These are phyloP conservation scores for Pogonophryne albipinna DNA, from an alignment of 2,797 vertebrate species.

Conservation along the genomic window DNA sequence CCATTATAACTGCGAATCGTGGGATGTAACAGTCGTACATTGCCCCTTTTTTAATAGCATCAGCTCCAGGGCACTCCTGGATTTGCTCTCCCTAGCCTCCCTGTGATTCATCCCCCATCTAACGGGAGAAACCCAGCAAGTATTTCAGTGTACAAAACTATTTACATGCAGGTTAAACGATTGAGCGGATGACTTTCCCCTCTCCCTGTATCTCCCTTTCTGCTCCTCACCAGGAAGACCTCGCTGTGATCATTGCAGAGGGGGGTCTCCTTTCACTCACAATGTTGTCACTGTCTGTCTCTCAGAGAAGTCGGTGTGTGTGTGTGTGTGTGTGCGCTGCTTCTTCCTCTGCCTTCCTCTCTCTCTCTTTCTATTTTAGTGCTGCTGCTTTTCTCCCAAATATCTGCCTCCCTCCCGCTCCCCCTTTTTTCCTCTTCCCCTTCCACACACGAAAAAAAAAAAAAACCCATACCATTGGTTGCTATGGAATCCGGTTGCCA, in stretches of 20 bases:
- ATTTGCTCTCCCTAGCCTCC: neutral
- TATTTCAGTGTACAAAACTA: neutral
- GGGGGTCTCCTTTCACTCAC: slow-evolving; percentile 53
- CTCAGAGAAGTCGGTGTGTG: slow-evolving; percentile 46
- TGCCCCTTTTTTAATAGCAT: neutral
- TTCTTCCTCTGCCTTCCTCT: slow-evolving; percentile 39
- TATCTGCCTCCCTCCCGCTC: slow-evolving; percentile 27
- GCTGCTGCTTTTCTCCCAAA: slow-evolving; percentile 44
- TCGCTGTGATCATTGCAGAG: slow-evolving; percentile 46
- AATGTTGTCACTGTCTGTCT: slow-evolving; percentile 66
- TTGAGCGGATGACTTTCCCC: neutral
- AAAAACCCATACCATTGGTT: slow-evolving; percentile 73
- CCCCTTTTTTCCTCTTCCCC: slow-evolving; percentile 11
- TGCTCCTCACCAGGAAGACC: slow-evolving; percentile 28
- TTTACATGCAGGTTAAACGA: neutral
- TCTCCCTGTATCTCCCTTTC: neutral
- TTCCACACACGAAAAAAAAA: slow-evolving; percentile 44
- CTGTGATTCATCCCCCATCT: neutral
- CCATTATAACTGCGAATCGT: neutral
- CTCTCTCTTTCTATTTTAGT: slow-evolving; percentile 49
- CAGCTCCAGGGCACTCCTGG: neutral
- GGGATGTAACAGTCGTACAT: neutral
- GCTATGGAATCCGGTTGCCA: slow-evolving; percentile 86
- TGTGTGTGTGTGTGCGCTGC: neutral
- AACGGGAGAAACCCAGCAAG: neutral